Evolutionary conservation across 2,888 invertebrate genomes (phyloP).

Genomic region (Nomada fabriciana): DNA sequence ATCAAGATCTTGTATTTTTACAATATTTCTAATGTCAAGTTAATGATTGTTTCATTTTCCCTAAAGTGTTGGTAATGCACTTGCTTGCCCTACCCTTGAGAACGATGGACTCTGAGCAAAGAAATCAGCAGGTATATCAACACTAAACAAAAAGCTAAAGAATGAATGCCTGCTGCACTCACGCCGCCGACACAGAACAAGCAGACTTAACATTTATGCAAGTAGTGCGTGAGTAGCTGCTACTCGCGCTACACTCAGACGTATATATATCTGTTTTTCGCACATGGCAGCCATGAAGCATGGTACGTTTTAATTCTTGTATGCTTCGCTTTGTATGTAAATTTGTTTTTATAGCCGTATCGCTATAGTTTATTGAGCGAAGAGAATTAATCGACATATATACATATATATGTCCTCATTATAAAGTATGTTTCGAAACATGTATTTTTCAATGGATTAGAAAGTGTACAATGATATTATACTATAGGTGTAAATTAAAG

Average conservation of each 20-base stretch:
- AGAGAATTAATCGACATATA: conserved; percentile 9
- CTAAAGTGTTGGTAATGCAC: conserved; percentile 82
- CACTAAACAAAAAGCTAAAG: conserved; percentile 81
- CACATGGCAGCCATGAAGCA: conserved; percentile 86
- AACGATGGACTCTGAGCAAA: conserved; percentile 81
- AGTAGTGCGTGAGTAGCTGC: conserved; percentile 81
- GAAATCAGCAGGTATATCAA: conserved; percentile 78
- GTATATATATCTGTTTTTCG: conserved; percentile 79
- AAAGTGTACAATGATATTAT: neutral
- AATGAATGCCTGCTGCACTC: conserved; percentile 82
- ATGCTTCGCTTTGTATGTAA: conserved; percentile 74
- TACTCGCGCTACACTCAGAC: conserved; percentile 78
- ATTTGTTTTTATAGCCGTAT: conserved; percentile 40
- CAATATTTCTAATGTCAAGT: conserved; percentile 50
- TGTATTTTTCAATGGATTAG: conserved; percentile 10
- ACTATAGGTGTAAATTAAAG: conserved; percentile 16
- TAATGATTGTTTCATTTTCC: conserved; percentile 72
- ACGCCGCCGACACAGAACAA: conserved; percentile 80
- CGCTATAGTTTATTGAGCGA: conserved; percentile 16
- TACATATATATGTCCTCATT: neutral
- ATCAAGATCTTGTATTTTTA: conserved; percentile 40
- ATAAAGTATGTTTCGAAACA: conserved; percentile 8
- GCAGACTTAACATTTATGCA: conserved; percentile 81
- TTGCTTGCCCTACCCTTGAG: conserved; percentile 80
- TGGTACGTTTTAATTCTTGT: conserved; percentile 83